phyloP scores from a whole-genome alignment of 2,888 invertebrate species.

The Unio delphinus region DNA sequence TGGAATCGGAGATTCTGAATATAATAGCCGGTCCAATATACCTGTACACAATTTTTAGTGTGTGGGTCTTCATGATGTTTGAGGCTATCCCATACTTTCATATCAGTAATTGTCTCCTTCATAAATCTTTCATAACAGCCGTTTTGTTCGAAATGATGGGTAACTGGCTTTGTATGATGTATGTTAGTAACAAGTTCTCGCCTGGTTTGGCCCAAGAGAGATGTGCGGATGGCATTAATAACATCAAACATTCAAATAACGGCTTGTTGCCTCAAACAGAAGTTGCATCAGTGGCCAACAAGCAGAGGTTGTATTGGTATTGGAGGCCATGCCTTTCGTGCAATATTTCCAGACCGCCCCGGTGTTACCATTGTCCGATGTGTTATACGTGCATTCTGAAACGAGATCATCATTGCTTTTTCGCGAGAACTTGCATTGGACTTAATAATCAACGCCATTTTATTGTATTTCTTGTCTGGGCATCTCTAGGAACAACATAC shows the following conservation, averaged over 20 bases:
- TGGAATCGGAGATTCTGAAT: slow-evolving; percentile 23
- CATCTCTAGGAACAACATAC: slow-evolving; percentile 24
- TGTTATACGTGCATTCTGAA: slow-evolving; percentile 64
- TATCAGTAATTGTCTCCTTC: slow-evolving; percentile 2
- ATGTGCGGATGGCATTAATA: too few relatives aligned
- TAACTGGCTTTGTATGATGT: slow-evolving; percentile 60
- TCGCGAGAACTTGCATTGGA: slow-evolving; percentile 63
- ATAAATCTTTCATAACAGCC: slow-evolving; percentile 5
- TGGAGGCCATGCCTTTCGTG: slow-evolving; percentile 63
- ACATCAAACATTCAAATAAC: too few relatives aligned
- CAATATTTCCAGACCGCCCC: slow-evolving; percentile 55
- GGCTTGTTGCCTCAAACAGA: too few relatives aligned
- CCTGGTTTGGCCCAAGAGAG: slow-evolving; percentile 5
- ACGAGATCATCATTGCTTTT: slow-evolving; percentile 68
- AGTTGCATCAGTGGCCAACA: too few relatives aligned
- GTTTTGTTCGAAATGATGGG: slow-evolving; percentile 49
- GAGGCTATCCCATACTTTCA: slow-evolving; percentile 18
- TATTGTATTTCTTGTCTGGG: slow-evolving; percentile 60
- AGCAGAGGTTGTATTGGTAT: slow-evolving; percentile 63
- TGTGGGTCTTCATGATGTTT: slow-evolving; percentile 11
- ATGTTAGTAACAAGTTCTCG: slow-evolving; percentile 43
- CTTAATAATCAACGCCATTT: slow-evolving; percentile 64
- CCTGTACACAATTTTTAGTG: slow-evolving; percentile 20
- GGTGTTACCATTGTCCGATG: slow-evolving; percentile 65
- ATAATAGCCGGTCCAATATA: slow-evolving; percentile 27